Base-by-base conservation (phyloP, 2,888 invertebrate species). In the Corythucha ciliata region DNA sequence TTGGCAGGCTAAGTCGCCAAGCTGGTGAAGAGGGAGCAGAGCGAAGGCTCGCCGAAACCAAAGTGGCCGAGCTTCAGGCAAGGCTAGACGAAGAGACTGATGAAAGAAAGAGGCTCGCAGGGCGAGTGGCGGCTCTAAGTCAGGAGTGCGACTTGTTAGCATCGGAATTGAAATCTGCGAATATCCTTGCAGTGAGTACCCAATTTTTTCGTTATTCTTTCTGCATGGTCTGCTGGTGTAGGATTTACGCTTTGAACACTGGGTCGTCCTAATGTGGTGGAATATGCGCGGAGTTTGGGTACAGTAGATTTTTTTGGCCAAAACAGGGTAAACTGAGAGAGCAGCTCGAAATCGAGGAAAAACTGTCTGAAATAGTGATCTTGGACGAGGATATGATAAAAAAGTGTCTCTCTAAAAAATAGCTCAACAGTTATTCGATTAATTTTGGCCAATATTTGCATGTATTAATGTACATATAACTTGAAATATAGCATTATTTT, bases 21-120 rank as follows among this genome's bases (percentile, higher is more conserved):
- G 86, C 84, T 26, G 89, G 83, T 32, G 90, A 84, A 63, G 87
- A 88, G 67, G 84, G 86, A 21, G 75, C 81, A 4, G 88, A 88
- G 65, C 76, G 87, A 58, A 73, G 87, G 61, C 74, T 83, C 59
- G 81, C 83, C 0, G 77, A 84, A 50, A 48, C 50, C 57, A 76
- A 76, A 66, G 72, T 83, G 12, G 71, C 74, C 58, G 74, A 74
- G 59, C 69, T 79, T 62, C 77, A 81, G 58, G 75, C 74, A 2
- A 80, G 81, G 61, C 66, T 82, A 20, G 60, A 58, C 48, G 56
- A 57, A 40, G 56, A 57, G 25, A 54, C 48, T 4, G 53, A 57
- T 40, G 56, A 59, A 48, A 54, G 56, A 37, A 58, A 60, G 29
- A 65, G 69, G 62, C 45, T 73, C 72, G 55, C 67, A 74, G 52